Percentiles rank a stretch among this genome's conserved stretches.
phyloP scores from a whole-genome alignment of 2,888 invertebrate species.

The Watsonalla binaria region DNA sequence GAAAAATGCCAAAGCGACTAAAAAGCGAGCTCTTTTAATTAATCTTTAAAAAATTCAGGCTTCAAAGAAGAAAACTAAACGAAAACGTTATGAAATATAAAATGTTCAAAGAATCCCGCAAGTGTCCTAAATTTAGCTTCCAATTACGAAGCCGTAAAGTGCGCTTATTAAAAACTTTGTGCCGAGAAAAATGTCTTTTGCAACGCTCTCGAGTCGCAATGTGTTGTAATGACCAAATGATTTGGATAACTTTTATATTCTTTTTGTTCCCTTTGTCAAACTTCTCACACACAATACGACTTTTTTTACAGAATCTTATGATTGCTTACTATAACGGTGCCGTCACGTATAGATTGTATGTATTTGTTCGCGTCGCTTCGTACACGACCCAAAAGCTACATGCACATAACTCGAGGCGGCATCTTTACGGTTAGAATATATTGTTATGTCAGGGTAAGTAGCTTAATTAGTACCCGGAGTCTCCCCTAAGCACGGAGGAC shows the following conservation, averaged over 20 bases:
- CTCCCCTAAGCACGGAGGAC: too few relatives aligned
- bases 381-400: too few relatives aligned
- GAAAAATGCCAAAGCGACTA: not conserved
- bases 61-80: not conserved
- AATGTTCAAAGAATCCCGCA: not conserved
- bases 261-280: not conserved
- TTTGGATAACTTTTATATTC: not conserved
- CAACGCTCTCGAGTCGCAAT: not conserved
- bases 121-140: constrained; percentile 3
- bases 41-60: not conserved
- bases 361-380: too few relatives aligned
- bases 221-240: not conserved
- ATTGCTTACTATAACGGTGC: too few relatives aligned
- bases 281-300: not conserved
- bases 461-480: too few relatives aligned
- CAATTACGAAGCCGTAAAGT: constrained; percentile 14
- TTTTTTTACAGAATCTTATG: too few relatives aligned
- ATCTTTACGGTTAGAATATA: too few relatives aligned
- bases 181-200: constrained; percentile 12
- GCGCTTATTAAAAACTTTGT: constrained; percentile 15
- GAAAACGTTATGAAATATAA: constrained; percentile 4
- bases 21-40: not conserved
- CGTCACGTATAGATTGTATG: too few relatives aligned
- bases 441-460: too few relatives aligned
- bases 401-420: too few relatives aligned